phyloP scores from a whole-genome alignment of 2,888 invertebrate species.

The Eurytoma californica region DNA sequence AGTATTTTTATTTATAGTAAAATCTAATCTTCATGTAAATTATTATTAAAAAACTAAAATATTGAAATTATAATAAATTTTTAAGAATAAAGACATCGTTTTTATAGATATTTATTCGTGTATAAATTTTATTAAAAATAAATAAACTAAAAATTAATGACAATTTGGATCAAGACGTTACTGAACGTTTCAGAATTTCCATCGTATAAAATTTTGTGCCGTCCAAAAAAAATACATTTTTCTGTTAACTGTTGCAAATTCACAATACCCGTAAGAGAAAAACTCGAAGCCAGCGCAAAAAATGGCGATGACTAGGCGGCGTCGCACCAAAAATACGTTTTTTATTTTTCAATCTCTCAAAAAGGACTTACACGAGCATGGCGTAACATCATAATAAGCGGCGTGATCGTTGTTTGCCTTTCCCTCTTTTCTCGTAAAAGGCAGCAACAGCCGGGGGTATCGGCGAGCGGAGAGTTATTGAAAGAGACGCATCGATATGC shows the following conservation, averaged over 20 bases:
- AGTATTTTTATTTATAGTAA: no score
- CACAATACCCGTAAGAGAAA: not conserved
- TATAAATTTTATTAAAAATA: no score
- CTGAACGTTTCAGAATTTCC: no score
- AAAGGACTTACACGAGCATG: conserved; percentile 25
- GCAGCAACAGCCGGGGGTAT: conserved; percentile 2
- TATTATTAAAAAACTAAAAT: no score
- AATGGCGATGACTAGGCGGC: not conserved
- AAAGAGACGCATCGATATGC: conserved; percentile 62
- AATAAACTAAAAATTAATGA: no score
- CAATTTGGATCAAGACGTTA: no score
- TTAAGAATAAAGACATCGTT: no score
- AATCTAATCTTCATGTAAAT: no score
- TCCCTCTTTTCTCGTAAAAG: conserved; percentile 13
- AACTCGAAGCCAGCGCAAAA: not conserved
- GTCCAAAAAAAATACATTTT: no score
- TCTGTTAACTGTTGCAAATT: not conserved
- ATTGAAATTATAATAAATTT: no score
- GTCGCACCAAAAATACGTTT: not conserved
- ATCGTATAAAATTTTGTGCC: no score
- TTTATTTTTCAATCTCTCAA: conserved; percentile 40
- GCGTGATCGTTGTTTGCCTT: conserved; percentile 47
- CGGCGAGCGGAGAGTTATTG: conserved; percentile 53
- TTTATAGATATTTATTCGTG: no score
- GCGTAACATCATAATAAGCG: conserved; percentile 48